Evolutionary conservation across 2,113 vertebrate genomes (phyloP).

Genomic region (Calyptomena viridis): DNA sequence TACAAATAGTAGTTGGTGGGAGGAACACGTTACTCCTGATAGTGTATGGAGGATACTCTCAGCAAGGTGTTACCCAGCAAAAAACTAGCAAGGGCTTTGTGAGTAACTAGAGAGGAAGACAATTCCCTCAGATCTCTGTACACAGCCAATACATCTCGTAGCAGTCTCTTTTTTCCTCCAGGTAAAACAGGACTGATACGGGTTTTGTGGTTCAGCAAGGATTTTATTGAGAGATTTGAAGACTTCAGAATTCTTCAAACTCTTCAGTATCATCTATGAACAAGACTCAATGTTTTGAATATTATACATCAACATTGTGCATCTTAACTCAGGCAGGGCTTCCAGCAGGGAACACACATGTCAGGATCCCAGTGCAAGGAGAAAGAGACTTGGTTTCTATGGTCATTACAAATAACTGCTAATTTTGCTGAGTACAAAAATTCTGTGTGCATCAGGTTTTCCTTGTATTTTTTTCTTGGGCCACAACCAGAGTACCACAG

Average conservation of each 20-base stretch:
- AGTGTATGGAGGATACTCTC: neutral
- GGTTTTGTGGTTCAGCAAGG: neutral
- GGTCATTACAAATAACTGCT: neutral
- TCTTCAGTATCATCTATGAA: neutral
- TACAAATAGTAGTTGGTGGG: constrained; percentile 18
- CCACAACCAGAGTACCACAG: neutral
- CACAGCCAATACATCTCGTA: neutral
- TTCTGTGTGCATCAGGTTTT: neutral
- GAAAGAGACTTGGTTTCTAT: neutral
- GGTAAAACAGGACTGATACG: neutral
- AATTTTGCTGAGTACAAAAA: neutral
- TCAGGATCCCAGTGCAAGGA: accelerated
- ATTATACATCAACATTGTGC: neutral
- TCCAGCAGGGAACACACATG: neutral
- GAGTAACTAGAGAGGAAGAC: neutral
- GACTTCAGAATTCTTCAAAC: neutral
- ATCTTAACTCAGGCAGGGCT: neutral
- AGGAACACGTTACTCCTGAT: neutral
- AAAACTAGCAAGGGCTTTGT: neutral
- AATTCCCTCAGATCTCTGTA: neutral
- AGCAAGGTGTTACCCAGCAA: constrained; percentile 12
- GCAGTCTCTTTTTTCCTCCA: neutral
- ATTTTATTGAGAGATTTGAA: neutral
- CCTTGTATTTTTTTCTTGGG: neutral
- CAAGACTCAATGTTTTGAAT: neutral